Evolutionary conservation across 2,113 vertebrate genomes (phyloP).

Genomic region (Eudyptes chrysolophus): DNA sequence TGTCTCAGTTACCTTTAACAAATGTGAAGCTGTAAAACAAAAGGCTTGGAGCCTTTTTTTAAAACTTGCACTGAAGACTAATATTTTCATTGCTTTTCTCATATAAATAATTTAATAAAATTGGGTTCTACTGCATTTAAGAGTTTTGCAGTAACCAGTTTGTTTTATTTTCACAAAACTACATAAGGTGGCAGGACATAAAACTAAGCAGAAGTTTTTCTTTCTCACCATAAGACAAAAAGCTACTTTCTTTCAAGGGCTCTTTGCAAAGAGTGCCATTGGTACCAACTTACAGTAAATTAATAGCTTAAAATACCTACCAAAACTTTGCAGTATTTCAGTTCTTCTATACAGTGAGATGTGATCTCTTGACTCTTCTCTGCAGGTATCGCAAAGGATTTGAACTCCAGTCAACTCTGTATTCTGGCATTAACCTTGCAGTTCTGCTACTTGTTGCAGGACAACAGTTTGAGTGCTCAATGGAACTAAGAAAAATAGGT

Average conservation of each 20-base stretch:
- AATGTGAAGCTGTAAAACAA: not conserved
- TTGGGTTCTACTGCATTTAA: not conserved
- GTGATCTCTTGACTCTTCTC: not conserved
- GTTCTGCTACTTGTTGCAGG: slow-evolving; percentile 90
- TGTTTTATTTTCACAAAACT: not conserved
- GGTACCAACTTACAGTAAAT: not conserved
- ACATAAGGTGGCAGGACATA: not conserved
- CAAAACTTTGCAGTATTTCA: not conserved
- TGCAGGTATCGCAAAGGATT: slow-evolving; percentile 94
- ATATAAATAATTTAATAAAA: not conserved
- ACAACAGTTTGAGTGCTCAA: slow-evolving; percentile 93
- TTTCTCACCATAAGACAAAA: not conserved
- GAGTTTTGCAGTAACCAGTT: not conserved
- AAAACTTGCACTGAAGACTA: not conserved
- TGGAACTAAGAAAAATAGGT: slow-evolving; percentile 96
- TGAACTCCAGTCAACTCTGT: slow-evolving; percentile 92
- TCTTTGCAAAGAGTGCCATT: not conserved
- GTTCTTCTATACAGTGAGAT: not conserved
- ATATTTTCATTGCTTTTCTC: not conserved
- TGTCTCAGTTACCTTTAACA: not conserved
- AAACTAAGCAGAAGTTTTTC: not conserved
- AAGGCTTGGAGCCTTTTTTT: not conserved
- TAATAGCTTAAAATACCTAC: not conserved
- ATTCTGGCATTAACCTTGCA: slow-evolving; percentile 93
- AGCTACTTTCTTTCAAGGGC: not conserved